Conservation (phyloP, 92 coral and sea anemone species). For the Epizoanthus ramosus region DNA sequence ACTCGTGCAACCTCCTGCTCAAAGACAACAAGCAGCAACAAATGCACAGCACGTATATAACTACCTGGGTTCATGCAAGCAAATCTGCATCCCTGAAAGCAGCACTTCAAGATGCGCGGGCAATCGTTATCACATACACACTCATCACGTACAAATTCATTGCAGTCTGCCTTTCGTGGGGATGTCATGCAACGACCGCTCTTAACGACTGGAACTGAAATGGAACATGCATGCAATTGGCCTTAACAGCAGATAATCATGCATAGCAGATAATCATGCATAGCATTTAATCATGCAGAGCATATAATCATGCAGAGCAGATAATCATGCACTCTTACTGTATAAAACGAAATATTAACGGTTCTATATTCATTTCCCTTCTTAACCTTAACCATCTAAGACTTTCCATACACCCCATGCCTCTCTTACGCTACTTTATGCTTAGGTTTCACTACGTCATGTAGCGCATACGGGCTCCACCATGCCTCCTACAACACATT, state of each 20-base stretch:
- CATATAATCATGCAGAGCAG: too few species aligned
- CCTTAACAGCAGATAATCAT: neutral
- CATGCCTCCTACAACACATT: too few species aligned
- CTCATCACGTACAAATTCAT: slow-evolving; percentile 62
- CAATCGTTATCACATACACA: slow-evolving; percentile 77
- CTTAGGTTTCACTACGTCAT: too few species aligned
- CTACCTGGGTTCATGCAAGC: slow-evolving; percentile 70
- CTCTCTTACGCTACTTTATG: too few species aligned
- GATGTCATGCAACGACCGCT: slow-evolving; percentile 64
- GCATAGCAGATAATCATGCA: neutral
- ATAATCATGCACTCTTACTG: neutral
- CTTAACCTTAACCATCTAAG: too few species aligned
- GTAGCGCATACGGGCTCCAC: too few species aligned
- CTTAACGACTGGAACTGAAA: slow-evolving; percentile 6
- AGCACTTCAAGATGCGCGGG: slow-evolving; percentile 62
- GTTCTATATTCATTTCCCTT: too few species aligned
- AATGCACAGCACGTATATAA: neutral
- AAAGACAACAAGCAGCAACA: neutral
- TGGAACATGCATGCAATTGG: neutral
- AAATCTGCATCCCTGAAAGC: slow-evolving; percentile 66
- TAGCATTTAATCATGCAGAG: too few species aligned
- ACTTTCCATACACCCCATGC: too few species aligned
- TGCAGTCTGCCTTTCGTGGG: slow-evolving; percentile 54
- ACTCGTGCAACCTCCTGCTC: too few species aligned
- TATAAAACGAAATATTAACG: neutral